A percentile compares a stretch with the other conserved stretches of the same genome.
phyloP scores from a whole-genome alignment of 1,140 invertebrate species.

The Temnothorax curvispinosus region DNA sequence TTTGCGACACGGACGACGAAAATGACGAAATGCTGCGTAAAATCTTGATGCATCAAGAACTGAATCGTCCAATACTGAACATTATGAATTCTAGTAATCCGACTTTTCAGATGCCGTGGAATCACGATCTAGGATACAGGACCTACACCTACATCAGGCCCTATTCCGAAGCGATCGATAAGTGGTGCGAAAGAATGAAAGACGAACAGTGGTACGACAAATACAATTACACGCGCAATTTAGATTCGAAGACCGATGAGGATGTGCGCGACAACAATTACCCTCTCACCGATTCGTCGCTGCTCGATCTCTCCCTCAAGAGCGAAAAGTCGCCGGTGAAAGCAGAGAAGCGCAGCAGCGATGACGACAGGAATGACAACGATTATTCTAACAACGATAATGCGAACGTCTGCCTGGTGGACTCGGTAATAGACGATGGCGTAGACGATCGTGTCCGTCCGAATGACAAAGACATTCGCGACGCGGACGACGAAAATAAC shows the following conservation, averaged over 20 bases:
- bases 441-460: conserved; percentile 28
- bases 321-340: conserved; percentile 77
- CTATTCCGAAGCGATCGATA: not conserved
- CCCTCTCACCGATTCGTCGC: not conserved
- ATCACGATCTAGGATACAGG: conserved; percentile 42
- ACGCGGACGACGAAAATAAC: not conserved
- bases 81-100: conserved; percentile 75
- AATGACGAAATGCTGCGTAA: too few species aligned
- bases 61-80: conserved; percentile 74
- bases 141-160: conserved; percentile 32
- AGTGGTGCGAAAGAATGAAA: conserved; percentile 74
- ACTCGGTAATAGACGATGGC: not conserved
- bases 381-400: conserved; percentile 22
- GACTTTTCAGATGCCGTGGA: conserved; percentile 53
- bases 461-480: conserved; percentile 30
- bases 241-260: conserved; percentile 88
- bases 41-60: conserved; percentile 55
- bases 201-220: conserved; percentile 83
- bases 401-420: conserved; percentile 17
- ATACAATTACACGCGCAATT: conserved; percentile 85
- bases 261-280: conserved; percentile 74
- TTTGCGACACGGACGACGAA: too few species aligned
- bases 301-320: conserved; percentile 85
- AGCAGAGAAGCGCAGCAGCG: conserved; percentile 78
- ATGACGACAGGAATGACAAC: conserved; percentile 74